Evolutionary conservation across 2,113 vertebrate species (phyloP).

Genomic region (Noctilio leporinus): DNA sequence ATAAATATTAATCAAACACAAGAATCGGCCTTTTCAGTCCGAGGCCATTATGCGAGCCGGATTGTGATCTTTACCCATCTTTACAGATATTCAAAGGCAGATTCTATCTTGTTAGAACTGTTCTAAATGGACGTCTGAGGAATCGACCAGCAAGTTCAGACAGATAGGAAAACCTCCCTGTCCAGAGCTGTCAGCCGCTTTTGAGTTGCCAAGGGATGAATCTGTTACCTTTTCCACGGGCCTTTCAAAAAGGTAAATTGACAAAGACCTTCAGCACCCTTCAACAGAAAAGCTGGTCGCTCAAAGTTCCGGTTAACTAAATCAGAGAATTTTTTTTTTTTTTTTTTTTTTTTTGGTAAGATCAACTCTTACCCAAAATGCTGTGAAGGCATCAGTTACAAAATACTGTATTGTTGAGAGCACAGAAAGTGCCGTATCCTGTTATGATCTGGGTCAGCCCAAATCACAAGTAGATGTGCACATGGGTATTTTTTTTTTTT

Average conservation of each 20-base stretch:
- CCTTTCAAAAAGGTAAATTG: conserved; percentile 53
- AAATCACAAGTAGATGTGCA: conserved; percentile 12
- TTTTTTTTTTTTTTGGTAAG: conserved; percentile 55
- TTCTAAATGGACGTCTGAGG: conserved; percentile 81
- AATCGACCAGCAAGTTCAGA: conserved; percentile 72
- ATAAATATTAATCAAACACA: conserved; percentile 79
- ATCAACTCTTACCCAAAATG: conserved; percentile 60
- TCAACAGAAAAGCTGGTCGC: conserved; percentile 61
- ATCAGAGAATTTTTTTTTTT: not conserved
- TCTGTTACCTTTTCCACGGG: conserved; percentile 60
- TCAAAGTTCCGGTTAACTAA: conserved; percentile 46
- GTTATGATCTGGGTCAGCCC: conserved; percentile 25
- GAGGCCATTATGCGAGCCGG: conserved; percentile 77
- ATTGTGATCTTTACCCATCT: conserved; percentile 83
- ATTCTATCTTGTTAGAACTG: conserved; percentile 84
- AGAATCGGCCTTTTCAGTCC: conserved; percentile 76
- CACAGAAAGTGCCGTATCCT: conserved; percentile 42
- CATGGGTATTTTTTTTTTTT: not conserved
- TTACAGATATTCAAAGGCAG: conserved; percentile 86
- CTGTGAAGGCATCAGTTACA: conserved; percentile 62
- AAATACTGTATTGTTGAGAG: conserved; percentile 47
- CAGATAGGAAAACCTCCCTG: conserved; percentile 78
- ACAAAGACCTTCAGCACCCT: conserved; percentile 55
- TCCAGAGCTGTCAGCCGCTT: conserved; percentile 57
- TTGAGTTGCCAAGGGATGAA: conserved; percentile 69